Percentiles rank a stretch among this genome's conserved stretches.
phyloP scores from a whole-genome alignment of 2,113 vertebrate genomes.

The Sciurus niger region DNA sequence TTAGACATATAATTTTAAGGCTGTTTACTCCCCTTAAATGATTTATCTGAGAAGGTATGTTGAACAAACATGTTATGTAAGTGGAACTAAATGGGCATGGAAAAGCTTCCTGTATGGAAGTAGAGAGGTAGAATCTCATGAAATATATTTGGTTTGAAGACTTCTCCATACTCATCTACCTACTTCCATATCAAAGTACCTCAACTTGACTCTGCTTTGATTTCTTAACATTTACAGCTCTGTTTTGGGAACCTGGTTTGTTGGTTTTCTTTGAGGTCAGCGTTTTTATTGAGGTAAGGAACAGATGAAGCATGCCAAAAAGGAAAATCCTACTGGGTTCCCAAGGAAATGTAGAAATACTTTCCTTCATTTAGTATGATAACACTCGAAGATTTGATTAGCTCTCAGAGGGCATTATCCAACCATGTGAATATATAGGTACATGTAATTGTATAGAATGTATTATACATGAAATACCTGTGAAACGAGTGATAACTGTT shows the following conservation, averaged over 20 bases:
- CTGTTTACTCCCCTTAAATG: not conserved
- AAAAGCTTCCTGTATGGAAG: slow-evolving; percentile 1
- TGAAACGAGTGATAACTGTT: slow-evolving; percentile 56
- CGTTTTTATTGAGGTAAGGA: slow-evolving; percentile 57
- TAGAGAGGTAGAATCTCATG: not conserved
- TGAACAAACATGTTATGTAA: slow-evolving; percentile 34
- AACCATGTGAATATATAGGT: not conserved
- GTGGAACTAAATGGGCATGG: not conserved
- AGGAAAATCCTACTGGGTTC: slow-evolving; percentile 59
- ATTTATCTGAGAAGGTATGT: not conserved
- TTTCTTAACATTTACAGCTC: slow-evolving; percentile 64
- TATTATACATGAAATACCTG: not conserved
- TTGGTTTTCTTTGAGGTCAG: slow-evolving; percentile 68
- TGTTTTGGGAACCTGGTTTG: slow-evolving; percentile 67
- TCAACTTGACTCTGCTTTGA: slow-evolving; percentile 33
- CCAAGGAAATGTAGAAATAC: slow-evolving; percentile 63
- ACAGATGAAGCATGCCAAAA: slow-evolving; percentile 55
- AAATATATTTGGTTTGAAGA: slow-evolving; percentile 52
- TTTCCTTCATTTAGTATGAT: slow-evolving; percentile 48
- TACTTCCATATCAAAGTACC: slow-evolving; percentile 46
- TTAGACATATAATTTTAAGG: not conserved
- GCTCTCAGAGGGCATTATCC: slow-evolving; percentile 44
- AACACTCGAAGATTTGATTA: slow-evolving; percentile 30
- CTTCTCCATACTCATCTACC: not conserved
- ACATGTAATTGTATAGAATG: not conserved